These are phyloP conservation scores for Eudyptes chrysolophus DNA, from an alignment of 2,113 vertebrate genomes.

Conservation along the genomic window DNA sequence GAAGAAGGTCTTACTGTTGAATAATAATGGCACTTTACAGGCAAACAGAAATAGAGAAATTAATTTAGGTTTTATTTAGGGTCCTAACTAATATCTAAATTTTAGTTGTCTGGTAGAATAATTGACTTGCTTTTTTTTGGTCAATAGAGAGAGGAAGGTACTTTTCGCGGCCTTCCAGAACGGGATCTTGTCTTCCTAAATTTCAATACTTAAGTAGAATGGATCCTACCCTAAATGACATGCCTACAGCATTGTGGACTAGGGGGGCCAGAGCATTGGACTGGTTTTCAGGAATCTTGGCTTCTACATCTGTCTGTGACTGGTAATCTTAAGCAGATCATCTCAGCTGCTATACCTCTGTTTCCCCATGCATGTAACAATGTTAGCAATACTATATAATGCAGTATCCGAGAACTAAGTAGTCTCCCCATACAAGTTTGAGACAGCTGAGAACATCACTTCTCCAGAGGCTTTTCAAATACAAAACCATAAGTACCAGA, in stretches of 20 bases:
- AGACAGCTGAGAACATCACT: background rate
- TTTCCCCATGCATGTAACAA: background rate
- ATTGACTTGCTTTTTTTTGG: background rate
- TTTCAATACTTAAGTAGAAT: background rate
- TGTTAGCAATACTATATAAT: background rate
- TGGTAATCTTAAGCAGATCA: background rate
- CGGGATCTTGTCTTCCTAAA: accelerated
- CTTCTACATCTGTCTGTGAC: background rate
- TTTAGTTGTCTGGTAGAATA: background rate
- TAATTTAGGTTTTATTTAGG: background rate
- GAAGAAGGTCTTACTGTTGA: background rate
- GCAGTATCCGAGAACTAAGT: background rate
- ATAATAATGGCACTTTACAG: background rate
- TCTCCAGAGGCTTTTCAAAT: background rate
- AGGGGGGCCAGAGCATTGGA: background rate
- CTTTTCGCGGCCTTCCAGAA: background rate
- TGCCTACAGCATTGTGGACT: background rate
- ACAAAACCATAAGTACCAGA: background rate
- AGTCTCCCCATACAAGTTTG: background rate
- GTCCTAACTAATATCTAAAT: background rate
- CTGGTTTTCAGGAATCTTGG: background rate
- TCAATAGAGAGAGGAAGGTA: background rate
- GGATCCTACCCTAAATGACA: background rate
- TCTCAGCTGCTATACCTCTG: background rate
- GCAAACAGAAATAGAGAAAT: background rate